Evolutionary conservation across 2,888 invertebrate species (phyloP).

Genomic region (Drosophila paranaensis): DNA sequence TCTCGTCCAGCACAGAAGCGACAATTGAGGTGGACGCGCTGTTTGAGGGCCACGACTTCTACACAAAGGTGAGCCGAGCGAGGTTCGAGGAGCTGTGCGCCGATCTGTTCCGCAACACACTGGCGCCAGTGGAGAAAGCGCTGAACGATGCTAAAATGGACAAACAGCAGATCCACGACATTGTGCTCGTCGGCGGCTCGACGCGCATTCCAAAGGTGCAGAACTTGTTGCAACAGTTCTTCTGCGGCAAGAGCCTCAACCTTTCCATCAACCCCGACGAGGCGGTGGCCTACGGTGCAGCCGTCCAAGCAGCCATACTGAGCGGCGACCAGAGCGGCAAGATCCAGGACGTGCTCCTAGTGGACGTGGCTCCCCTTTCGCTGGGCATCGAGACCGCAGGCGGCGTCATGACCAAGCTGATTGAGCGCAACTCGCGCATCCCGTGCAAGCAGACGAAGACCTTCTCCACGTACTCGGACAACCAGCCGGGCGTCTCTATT

Average conservation of each 20-base stretch:
- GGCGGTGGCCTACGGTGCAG: slow-evolving; percentile 38
- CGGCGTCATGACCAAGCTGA: slow-evolving; percentile 39
- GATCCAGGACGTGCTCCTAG: slow-evolving; percentile 41
- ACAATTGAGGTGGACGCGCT: slow-evolving; percentile 38
- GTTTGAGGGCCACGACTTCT: slow-evolving; percentile 38
- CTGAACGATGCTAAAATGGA: slow-evolving; percentile 41
- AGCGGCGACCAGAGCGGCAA: slow-evolving; percentile 38
- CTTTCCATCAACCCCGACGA: slow-evolving; percentile 42
- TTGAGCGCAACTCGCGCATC: slow-evolving; percentile 37
- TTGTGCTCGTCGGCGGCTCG: slow-evolving; percentile 39
- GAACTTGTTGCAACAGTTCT: slow-evolving; percentile 38
- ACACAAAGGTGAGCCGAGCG: slow-evolving; percentile 28
- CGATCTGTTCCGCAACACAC: slow-evolving; percentile 36
- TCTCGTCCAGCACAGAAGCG: slow-evolving; percentile 38
- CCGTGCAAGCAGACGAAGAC: slow-evolving; percentile 41
- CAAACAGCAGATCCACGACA: slow-evolving; percentile 39
- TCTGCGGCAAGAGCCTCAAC: slow-evolving; percentile 34
- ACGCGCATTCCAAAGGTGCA: slow-evolving; percentile 43
- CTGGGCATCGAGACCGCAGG: slow-evolving; percentile 40
- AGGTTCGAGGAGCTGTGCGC: slow-evolving; percentile 29
- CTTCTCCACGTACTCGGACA: slow-evolving; percentile 39
- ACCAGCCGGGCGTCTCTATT: slow-evolving; percentile 39
- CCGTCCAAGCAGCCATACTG: slow-evolving; percentile 40
- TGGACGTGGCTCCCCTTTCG: slow-evolving; percentile 35
- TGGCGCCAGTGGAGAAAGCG: slow-evolving; percentile 38